Base-by-base conservation (phyloP, 2,888 invertebrate genomes). In the Drosophila seclusa region DNA sequence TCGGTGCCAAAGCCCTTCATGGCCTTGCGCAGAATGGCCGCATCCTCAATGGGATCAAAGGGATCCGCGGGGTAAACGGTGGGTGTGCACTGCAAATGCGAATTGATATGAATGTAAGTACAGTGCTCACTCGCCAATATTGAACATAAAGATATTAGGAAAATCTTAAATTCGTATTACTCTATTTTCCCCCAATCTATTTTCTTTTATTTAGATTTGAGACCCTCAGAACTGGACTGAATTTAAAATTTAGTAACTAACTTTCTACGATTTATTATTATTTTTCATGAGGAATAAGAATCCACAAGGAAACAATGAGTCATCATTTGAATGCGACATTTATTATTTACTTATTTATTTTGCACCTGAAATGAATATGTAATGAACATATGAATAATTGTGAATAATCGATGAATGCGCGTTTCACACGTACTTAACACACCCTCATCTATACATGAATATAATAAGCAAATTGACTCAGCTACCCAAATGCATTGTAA, bases 1-100 rank as follows among this genome's bases (percentile, higher is more conserved):
- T 98, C 97, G 38, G 98, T 98, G 66, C 98, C 97, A 89, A 98
- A 96, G 65, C 98, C 98, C 93, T 98, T 98, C 98, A 98, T 98
- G 27, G 98, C 98, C 92, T 97, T 97, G 82, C 97, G 95, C 61
- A 98, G 94, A 70, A 96, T 95, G 80, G 96, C 96, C 4, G 98
- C 97, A 94, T 98, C 98, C 58, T 96, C 96, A 71, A 96, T 95
- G 18, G 97, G 96, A 92, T 98, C 97, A 93, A 97, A 98, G 48
- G 96, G 96, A 82, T 97, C 96, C 74, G 97, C 97, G 49, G 97
- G 97, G 93, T 96, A 97, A 76, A 98, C 97, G 80, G 97, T 97
- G 91, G 97, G 97, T 79, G 97, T 97, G 93, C 97, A 97, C 97
- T 97, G 55, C 4, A 68, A 76, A 66, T 66, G 4, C 27, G 31